Evolutionary conservation across 2,797 vertebrate genomes (phyloP).

Genomic region (Brachyalestes nurse): DNA sequence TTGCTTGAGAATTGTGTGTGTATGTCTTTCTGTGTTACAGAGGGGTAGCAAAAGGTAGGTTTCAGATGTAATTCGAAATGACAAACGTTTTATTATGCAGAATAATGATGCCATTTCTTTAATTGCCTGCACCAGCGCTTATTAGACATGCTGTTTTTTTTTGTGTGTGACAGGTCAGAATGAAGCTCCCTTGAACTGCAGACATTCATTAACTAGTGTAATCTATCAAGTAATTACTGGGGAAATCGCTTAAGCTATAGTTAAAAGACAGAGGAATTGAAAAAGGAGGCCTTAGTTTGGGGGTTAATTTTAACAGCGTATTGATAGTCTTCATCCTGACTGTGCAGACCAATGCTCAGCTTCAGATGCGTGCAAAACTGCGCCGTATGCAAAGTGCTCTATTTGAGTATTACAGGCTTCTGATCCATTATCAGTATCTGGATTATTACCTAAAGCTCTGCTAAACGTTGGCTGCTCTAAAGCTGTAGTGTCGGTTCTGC

Average conservation of each 20-base stretch:
- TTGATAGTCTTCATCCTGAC: not conserved
- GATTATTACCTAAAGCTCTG: not conserved
- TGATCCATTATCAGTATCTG: not conserved
- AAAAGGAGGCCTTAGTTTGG: not conserved
- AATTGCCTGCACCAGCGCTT: not conserved
- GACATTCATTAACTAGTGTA: not conserved
- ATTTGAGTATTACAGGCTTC: too few relatives aligned
- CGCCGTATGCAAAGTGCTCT: not conserved
- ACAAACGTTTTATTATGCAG: not conserved
- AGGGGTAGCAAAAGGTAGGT: not conserved
- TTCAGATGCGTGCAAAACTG: not conserved
- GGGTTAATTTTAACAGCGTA: not conserved
- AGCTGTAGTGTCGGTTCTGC: conserved; percentile 3
- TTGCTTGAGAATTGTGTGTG: not conserved
- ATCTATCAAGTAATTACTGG: not conserved
- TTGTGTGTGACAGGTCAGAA: not conserved
- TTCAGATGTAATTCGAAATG: not conserved
- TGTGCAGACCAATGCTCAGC: not conserved
- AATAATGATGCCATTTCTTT: not conserved
- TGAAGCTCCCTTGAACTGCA: not conserved
- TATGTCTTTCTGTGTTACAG: not conserved
- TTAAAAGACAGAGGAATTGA: not conserved
- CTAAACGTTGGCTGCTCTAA: not conserved
- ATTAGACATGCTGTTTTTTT: not conserved
- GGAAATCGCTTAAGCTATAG: not conserved